A percentile compares a stretch with the other conserved stretches of the same genome.
Evolutionary conservation across 1,140 invertebrate genomes (phyloP).

Genomic region (Oreohelix idahoensis): DNA sequence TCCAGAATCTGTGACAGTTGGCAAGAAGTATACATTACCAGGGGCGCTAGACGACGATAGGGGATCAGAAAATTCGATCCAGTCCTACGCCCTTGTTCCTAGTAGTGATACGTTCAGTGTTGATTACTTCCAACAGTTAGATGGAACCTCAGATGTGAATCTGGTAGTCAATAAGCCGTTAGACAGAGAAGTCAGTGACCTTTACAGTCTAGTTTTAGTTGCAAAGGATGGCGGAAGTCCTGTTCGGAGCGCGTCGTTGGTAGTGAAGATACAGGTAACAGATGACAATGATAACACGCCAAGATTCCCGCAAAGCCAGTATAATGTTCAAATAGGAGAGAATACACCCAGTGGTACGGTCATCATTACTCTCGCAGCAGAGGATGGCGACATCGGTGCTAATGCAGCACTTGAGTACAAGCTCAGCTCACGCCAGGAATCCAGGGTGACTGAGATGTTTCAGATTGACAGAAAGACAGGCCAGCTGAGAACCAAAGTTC

Average conservation of each 20-base stretch:
- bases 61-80: slow-evolving; percentile 54
- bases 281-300: slow-evolving; percentile 72
- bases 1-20: slow-evolving; percentile 59
- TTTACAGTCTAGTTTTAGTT: slow-evolving; percentile 54
- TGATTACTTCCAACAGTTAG: slow-evolving; percentile 55
- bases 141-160: slow-evolving; percentile 57
- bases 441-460: slow-evolving; percentile 47
- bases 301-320: slow-evolving; percentile 71
- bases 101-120: slow-evolving; percentile 53
- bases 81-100: slow-evolving; percentile 53
- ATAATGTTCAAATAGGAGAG: slow-evolving; percentile 87
- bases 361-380: slow-evolving; percentile 92
- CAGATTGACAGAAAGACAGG: slow-evolving; percentile 52
- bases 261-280: slow-evolving; percentile 73
- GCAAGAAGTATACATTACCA: slow-evolving; percentile 53
- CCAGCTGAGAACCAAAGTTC: slow-evolving; percentile 45
- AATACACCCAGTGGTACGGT: slow-evolving; percentile 79
- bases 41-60: slow-evolving; percentile 63
- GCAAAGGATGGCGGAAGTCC: slow-evolving; percentile 64
- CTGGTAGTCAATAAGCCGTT: slow-evolving; percentile 55
- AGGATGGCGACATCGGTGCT: slow-evolving; percentile 93
- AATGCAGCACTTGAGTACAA: slow-evolving; percentile 96
- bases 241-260: slow-evolving; percentile 72
- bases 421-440: slow-evolving; percentile 58
- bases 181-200: slow-evolving; percentile 55